Evolutionary conservation across 37 sponge, comb jelly and placozoan species (phyloP), one percentile per base, ranked within the genome.

Genomic region (Petrosia ficiformis): DNA sequence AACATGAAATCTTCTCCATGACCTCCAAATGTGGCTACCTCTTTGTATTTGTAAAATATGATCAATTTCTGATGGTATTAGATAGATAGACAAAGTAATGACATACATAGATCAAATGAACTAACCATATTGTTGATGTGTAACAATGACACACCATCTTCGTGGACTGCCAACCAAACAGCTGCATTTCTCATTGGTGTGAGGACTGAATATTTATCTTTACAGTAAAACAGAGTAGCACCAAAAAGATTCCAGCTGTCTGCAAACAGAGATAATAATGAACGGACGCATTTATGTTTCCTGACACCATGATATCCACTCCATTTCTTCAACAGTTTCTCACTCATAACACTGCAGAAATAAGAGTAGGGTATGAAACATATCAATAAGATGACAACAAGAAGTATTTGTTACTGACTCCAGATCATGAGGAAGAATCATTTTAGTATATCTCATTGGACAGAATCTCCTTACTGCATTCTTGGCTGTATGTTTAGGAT

Each of bases 21-120:
- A 6, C 75, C 69, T 14, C 86, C 86, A 37, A 85, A 85, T 2
- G 86, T 77, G 14, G 86, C 41, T 1, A 85, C 39, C 40, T 78
- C 73, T 14, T 43, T 40, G 42, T 74, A 85, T 65, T 57, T 57
- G 63, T 26, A 61, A 5, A 5, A 6, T n/a, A n/a, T 22, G 26
- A 61, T 61, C 28, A n/a, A 24, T 61, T 61, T 61, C 63, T 61
- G n/a, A 26, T 26, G n/a, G 26, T 26, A 5, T 6, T 22, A 61
- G 22, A 61, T 26, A 26, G 26, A 61, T n/a, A 22, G n/a, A 26
- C 5, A 61, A 26, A 29, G n/a, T n/a, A 61, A 5, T n/a, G 6
- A 24, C 22, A n/a, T 26, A n/a, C n/a, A n/a, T n/a, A n/a, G n/a
- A n/a, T n/a, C n/a, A n/a, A n/a, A n/a, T n/a, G n/a, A n/a, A n/a